phyloP scores from a whole-genome alignment of 2,797 vertebrate species.

The Distichodus sexfasciatus region DNA sequence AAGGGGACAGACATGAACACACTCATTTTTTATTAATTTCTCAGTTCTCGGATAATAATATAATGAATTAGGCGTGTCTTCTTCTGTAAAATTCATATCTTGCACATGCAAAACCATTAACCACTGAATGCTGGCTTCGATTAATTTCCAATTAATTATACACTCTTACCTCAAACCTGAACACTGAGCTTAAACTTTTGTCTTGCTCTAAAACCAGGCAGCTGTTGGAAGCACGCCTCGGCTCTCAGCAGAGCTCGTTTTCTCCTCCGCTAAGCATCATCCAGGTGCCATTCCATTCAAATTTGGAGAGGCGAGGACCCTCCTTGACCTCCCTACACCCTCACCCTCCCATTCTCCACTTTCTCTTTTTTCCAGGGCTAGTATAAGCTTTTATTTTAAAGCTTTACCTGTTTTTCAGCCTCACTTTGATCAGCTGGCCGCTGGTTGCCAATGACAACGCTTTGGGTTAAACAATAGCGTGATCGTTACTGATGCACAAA shows the following conservation, averaged over 20 bases:
- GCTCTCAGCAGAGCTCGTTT: slow-evolving; percentile 16
- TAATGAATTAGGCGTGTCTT: slow-evolving; percentile 6
- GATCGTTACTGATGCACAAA: slow-evolving; percentile 19
- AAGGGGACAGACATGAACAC: too few species aligned
- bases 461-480: slow-evolving; percentile 33
- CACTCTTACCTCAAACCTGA: too few species aligned
- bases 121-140: too few species aligned
- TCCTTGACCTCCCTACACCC: slow-evolving; percentile 2
- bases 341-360: background rate
- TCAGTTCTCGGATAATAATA: too few species aligned
- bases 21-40: too few species aligned
- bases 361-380: background rate
- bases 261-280: slow-evolving; percentile 5
- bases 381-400: background rate
- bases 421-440: slow-evolving; percentile 32
- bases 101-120: slow-evolving; percentile 31
- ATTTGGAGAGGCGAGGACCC: slow-evolving; percentile 3
- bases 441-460: slow-evolving; percentile 12
- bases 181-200: too few species aligned
- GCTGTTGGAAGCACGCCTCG: slow-evolving; percentile 33
- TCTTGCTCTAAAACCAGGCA: slow-evolving; percentile 19
- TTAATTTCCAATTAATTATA: too few species aligned
- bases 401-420: slow-evolving; percentile 32
- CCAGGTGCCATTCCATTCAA: slow-evolving; percentile 4
- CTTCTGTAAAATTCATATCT: slow-evolving; percentile 26